Evolutionary conservation across 2,113 vertebrate genomes (phyloP), one percentile per base, ranked within the genome.

Genomic region (Pollimyrus isidori): DNA sequence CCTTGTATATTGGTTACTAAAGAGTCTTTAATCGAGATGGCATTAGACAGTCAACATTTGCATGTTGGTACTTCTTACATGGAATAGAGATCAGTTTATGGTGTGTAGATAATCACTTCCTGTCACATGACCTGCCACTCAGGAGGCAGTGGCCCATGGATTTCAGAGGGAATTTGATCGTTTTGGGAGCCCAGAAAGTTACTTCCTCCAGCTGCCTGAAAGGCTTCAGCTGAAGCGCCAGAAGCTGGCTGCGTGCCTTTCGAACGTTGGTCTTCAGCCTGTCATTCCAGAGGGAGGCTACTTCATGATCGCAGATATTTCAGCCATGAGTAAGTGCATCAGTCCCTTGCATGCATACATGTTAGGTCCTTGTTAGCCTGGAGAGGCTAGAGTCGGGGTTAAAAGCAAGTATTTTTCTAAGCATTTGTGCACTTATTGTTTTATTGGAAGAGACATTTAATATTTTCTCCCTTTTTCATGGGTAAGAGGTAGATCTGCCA

Each of bases 241-340:
- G 88, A 95, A 93, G 90, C 92, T 99, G 93, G 92, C 96, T 0
- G 90, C 46, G 0, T 97, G 96, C 89, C 94, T 99, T 91, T 89
- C 91, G 91, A 93, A 93, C 0, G 95, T 96, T 87, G 98, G 98
- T 23, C 92, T 99, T 93, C 94, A 95, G 86, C 97, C 98, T 5
- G 58, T 98, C 1, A 0, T 97, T 87, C 96, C 98, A 0, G 96
- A 99, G 91, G 98, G 98, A 91, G 96, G 97, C 82, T 99, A 98
- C 88, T 99, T 97, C 90, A 94, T 99, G 94, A 93, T 97, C 0
- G 92, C 95, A 13, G 98, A 99, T 93, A 95, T 99, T 94, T 97
- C 97, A 0, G 89, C 93, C 9, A 93, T 99, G 93, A 95, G 98
- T 99, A 93, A 97, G 98, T 96, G 5, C 39, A 15, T 39, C n/a